These are phyloP conservation scores for Leptoteleia sp. DNA, from an alignment of 1,140 invertebrate genomes.

Conservation along the genomic window DNA sequence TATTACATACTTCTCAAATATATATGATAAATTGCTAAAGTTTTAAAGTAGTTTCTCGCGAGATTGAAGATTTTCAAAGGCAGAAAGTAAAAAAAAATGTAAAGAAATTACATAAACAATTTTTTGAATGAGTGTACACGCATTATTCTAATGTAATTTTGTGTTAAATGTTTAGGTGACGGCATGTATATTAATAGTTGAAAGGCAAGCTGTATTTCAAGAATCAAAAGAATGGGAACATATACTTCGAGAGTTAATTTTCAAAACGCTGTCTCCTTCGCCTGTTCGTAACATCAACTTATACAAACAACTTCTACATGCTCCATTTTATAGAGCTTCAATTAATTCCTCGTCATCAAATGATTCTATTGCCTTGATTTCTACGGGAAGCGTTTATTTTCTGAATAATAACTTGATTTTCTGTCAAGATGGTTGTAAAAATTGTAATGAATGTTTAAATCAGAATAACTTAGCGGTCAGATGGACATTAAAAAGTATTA, in stretches of 20 bases:
- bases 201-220: too few species aligned
- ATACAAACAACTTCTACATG: slow-evolving; percentile 67
- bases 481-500: slow-evolving; percentile 39
- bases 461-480: slow-evolving; percentile 15
- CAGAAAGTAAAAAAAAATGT: too few species aligned
- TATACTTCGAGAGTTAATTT: slow-evolving; percentile 67
- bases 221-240: slow-evolving; percentile 26
- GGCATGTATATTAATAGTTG: too few species aligned
- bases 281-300: slow-evolving; percentile 52
- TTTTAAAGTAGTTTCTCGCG: too few species aligned
- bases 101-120: too few species aligned
- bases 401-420: slow-evolving; percentile 70
- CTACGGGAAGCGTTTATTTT: slow-evolving; percentile 68
- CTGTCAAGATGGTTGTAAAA: slow-evolving; percentile 70
- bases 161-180: too few species aligned
- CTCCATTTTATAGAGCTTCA: slow-evolving; percentile 67
- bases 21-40: too few species aligned
- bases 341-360: slow-evolving; percentile 6
- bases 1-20: too few species aligned
- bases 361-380: slow-evolving; percentile 47
- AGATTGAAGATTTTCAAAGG: too few species aligned
- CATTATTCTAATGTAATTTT: slow-evolving; percentile 2
- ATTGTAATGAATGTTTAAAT: slow-evolving; percentile 62
- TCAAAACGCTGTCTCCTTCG: slow-evolving; percentile 69
- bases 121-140: too few species aligned